Percentiles rank a stretch among this genome's conserved stretches.
Conservation (phyloP, 2,113 vertebrate genomes). For the Chroicocephalus ridibundus region DNA sequence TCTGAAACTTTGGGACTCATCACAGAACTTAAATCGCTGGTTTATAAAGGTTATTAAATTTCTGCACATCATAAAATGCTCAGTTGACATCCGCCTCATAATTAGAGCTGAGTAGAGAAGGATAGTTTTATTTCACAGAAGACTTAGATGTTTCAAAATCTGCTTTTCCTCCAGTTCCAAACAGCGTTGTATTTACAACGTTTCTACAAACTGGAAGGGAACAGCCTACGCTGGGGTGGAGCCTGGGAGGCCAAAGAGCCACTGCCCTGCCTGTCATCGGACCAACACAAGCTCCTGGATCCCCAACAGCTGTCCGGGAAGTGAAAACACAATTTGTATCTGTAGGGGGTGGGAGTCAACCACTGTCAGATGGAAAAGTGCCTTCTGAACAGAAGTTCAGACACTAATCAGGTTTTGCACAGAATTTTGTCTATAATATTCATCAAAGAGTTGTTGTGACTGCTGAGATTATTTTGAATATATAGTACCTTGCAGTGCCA, state of each 20-base stretch:
- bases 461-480: background rate
- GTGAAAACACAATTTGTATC: background rate
- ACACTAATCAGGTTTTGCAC: background rate
- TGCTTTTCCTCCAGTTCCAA: background rate
- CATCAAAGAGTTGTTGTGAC: background rate
- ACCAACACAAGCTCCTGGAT: background rate
- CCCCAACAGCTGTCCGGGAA: fast-evolving
- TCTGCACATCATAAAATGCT: background rate
- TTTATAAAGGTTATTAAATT: background rate
- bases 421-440: background rate
- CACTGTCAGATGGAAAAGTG: background rate
- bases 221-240: background rate
- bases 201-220: background rate
- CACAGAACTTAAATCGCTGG: background rate
- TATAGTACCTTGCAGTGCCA: background rate
- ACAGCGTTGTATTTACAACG: background rate
- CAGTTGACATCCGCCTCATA: background rate
- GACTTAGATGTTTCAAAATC: background rate
- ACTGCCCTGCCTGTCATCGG: fast-evolving
- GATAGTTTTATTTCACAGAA: background rate
- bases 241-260: background rate
- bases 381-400: background rate
- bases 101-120: background rate
- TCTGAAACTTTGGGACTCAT: background rate
- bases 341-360: background rate